Conservation (phyloP, 2,888 invertebrate genomes). For the Minunthozetes semirufus region DNA sequence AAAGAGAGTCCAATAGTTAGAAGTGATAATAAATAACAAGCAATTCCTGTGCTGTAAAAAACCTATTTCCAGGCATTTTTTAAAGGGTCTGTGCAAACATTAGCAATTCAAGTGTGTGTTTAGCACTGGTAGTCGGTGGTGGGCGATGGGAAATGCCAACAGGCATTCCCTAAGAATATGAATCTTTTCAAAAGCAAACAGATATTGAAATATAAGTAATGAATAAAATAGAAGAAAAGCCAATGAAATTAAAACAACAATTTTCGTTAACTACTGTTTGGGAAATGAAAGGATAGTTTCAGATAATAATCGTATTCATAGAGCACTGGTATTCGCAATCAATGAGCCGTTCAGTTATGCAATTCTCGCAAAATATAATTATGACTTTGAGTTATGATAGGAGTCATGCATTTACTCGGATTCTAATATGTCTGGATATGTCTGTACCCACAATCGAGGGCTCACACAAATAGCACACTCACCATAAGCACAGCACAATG, state of each 20-base stretch:
- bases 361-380: not conserved
- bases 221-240: not conserved
- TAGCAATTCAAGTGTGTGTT: conserved; percentile 5
- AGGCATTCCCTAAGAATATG: not conserved
- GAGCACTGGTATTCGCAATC: not conserved
- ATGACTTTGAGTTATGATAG: not conserved
- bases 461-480: no score
- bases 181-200: not conserved
- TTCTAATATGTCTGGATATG: not conserved
- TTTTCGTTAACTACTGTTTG: not conserved
- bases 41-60: no score
- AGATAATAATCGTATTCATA: not conserved
- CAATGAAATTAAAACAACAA: not conserved
- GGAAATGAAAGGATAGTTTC: not conserved
- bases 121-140: not conserved
- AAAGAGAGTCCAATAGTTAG: not conserved
- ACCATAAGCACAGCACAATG: no score
- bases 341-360: conserved; percentile 1
- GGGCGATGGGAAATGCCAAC: conserved; percentile 26
- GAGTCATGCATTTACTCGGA: not conserved
- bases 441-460: not conserved
- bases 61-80: no score
- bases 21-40: not conserved
- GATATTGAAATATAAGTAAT: not conserved
- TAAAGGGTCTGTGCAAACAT: conserved; percentile 23